phyloP scores from a whole-genome alignment of 1,140 invertebrate species.

The Hesperophylax magnus region DNA sequence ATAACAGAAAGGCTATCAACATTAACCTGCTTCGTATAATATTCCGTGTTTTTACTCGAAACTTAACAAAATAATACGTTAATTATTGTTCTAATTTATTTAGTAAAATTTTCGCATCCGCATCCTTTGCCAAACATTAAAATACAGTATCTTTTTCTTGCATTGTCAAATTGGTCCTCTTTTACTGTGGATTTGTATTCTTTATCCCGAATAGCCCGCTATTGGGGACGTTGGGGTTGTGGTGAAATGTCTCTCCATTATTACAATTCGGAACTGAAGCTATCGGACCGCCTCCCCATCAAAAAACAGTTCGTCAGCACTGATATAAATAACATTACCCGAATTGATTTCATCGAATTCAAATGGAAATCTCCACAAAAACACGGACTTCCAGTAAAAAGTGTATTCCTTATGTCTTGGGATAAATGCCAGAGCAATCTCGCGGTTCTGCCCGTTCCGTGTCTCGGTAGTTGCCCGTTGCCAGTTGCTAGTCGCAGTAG shows the following conservation, averaged over 20 bases:
- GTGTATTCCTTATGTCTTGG: slow-evolving; percentile 39
- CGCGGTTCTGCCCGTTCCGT: slow-evolving; percentile 54
- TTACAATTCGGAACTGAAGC: slow-evolving; percentile 10
- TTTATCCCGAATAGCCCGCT: background rate
- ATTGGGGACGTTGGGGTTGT: background rate
- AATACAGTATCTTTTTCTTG: too few species aligned
- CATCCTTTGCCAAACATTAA: too few species aligned
- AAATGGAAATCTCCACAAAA: slow-evolving; percentile 46
- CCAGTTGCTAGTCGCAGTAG: slow-evolving; percentile 14
- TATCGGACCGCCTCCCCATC: slow-evolving; percentile 38
- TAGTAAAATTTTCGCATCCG: too few species aligned
- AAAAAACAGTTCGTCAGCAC: slow-evolving; percentile 58
- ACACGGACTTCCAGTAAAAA: slow-evolving; percentile 38
- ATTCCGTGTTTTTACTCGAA: too few species aligned
- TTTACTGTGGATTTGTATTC: background rate
- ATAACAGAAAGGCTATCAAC: too few species aligned
- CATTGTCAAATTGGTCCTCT: background rate
- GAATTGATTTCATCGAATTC: slow-evolving; percentile 51
- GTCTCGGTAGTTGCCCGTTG: slow-evolving; percentile 9
- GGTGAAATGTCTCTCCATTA: slow-evolving; percentile 4
- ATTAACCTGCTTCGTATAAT: too few species aligned
- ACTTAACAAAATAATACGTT: too few species aligned
- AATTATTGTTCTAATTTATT: too few species aligned
- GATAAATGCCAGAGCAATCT: slow-evolving; percentile 46
- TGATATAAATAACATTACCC: slow-evolving; percentile 53